Base-by-base conservation (phyloP, 2,888 invertebrate species). In the Drosophila siamana region DNA sequence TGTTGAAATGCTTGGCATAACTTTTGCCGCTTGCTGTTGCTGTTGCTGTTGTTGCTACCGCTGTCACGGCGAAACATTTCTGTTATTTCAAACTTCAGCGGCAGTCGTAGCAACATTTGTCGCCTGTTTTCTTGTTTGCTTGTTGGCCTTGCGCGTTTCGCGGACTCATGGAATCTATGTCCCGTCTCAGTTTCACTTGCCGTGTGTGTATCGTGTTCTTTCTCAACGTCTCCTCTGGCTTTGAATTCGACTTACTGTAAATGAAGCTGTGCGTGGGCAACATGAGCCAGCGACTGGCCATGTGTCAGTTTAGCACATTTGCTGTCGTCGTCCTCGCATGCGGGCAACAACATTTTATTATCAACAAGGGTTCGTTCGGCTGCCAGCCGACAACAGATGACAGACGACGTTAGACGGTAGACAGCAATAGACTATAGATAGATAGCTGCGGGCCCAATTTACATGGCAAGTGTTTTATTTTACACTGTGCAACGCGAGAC, bases 11-110 rank as follows among this genome's bases (percentile, higher is more conserved):
- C 67, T 72, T 72, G 74, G 73, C 79, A 76, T 81, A 84, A 79
- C 86, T 80, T 80, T 77, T 70, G 7, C n/a, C n/a, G n/a, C n/a
- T n/a, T n/a, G n/a, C n/a, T n/a, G n/a, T n/a, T n/a, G n/a, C n/a
- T n/a, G n/a, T n/a, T n/a, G n/a, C n/a, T n/a, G n/a, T n/a, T n/a
- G n/a, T n/a, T n/a, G n/a, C n/a, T n/a, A n/a, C n/a, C n/a, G n/a
- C 46, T 59, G 50, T 54, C 61, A 43, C 13, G 28, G 40, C 30
- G 56, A 1, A 52, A 26, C 26, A 65, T 47, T 69, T 80, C 75
- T 74, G 78, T 84, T 84, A 71, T 81, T 81, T 86, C 69, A 79
- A 86, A 72, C 73, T 77, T 74, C 50, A 38, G 44, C 57, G 48
- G 60, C 60, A 48, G 51, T 2, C 52, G 46, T 40, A 24, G 40